Conservation (phyloP, 2,888 invertebrate species). For the Lithophane leautieri region DNA sequence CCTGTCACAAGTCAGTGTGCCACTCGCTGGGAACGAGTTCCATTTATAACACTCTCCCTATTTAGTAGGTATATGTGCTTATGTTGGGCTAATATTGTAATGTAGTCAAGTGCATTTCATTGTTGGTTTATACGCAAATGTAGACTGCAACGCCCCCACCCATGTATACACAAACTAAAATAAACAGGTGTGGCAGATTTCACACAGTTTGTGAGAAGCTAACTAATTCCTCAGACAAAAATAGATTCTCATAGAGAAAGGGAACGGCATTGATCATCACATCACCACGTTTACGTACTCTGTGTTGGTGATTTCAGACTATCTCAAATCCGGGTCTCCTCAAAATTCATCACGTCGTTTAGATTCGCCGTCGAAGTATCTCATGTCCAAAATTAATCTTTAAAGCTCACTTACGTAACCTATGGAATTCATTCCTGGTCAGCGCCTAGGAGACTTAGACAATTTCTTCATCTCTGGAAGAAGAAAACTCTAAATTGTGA, state of each 20-base stretch:
- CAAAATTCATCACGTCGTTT: background rate
- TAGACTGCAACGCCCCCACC: slow-evolving; percentile 18
- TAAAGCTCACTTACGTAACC: background rate
- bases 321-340: background rate
- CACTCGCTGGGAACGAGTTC: slow-evolving; percentile 60
- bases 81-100: slow-evolving; percentile 19
- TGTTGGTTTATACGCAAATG: slow-evolving; percentile 14
- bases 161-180: background rate
- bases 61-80: slow-evolving; percentile 17
- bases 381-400: background rate
- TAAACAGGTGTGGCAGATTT: background rate
- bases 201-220: background rate
- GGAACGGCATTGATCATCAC: background rate
- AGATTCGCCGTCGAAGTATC: background rate
- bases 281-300: background rate
- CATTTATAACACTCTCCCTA: slow-evolving; percentile 46
- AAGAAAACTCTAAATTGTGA: background rate
- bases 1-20: slow-evolving; percentile 78
- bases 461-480: background rate
- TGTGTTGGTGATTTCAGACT: background rate
- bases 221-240: background rate
- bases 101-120: slow-evolving; percentile 38
- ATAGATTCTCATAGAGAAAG: background rate
- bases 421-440: background rate
- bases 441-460: background rate